phyloP scores from a whole-genome alignment of 2,113 vertebrate genomes.

The Labeo rohita region DNA sequence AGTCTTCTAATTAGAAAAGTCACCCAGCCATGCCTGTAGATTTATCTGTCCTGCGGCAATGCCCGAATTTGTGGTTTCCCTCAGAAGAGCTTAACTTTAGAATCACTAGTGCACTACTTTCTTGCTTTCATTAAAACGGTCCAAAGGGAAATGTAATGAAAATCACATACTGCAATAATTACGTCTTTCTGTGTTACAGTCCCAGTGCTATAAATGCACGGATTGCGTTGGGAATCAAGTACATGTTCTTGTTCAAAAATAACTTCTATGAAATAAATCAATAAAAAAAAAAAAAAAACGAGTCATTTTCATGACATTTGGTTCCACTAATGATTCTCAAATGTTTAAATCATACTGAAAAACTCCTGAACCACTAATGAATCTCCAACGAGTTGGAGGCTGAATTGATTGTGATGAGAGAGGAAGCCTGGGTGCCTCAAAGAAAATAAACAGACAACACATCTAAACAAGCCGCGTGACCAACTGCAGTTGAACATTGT shows the following conservation, averaged over 20 bases:
- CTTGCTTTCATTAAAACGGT: slow-evolving; percentile 19
- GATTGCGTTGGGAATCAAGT: background rate
- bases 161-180: slow-evolving; percentile 17
- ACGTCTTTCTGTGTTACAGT: background rate
- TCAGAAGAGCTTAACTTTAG: slow-evolving; percentile 13
- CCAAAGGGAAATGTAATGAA: background rate
- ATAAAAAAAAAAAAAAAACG: background rate
- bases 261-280: background rate
- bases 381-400: background rate
- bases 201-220: slow-evolving; percentile 21
- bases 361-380: background rate
- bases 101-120: background rate
- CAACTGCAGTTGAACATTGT: background rate
- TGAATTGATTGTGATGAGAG: background rate
- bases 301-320: background rate
- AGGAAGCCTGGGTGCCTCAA: background rate
- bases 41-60: slow-evolving; percentile 11
- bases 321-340: background rate
- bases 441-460: background rate
- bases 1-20: slow-evolving; percentile 52
- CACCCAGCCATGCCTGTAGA: slow-evolving; percentile 36
- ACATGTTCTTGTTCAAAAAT: background rate
- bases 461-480: background rate
- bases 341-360: background rate
- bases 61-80: slow-evolving; percentile 26